Conservation (phyloP, 2,113 vertebrate species). For the Capra hircus region DNA sequence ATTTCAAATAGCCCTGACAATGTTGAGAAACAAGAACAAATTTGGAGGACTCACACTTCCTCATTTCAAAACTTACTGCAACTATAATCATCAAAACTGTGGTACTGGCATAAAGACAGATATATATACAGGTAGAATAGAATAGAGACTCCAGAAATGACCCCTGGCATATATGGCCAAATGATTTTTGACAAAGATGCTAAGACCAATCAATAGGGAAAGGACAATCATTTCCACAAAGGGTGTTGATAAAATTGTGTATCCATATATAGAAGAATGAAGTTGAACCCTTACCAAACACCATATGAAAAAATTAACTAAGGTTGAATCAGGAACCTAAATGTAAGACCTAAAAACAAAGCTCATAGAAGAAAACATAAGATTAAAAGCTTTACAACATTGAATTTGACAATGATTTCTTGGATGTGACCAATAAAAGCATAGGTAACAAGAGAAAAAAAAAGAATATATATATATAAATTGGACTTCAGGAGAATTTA, state of each 20-base stretch:
- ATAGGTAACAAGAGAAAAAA: not conserved
- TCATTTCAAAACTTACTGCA: not conserved
- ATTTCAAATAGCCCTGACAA: not conserved
- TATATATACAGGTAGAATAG: not conserved
- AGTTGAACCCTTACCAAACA: not conserved
- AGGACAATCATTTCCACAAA: not conserved
- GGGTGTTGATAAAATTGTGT: not conserved
- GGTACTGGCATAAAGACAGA: not conserved
- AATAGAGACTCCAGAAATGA: not conserved
- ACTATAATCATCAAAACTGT: not conserved
- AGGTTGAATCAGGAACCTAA: not conserved
- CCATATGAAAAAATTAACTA: not conserved
- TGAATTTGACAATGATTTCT: not conserved
- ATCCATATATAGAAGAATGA: not conserved
- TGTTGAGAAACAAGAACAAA: not conserved
- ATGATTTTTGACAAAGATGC: not conserved
- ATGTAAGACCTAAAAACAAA: not conserved
- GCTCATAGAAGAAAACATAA: not conserved
- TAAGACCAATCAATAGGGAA: not conserved
- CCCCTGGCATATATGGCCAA: not conserved
- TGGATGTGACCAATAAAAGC: not conserved
- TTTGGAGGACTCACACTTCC: not conserved
- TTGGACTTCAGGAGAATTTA: not conserved
- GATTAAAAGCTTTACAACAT: not conserved
- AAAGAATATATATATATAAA: not conserved